A percentile compares a stretch with the other conserved stretches of the same genome.
These are phyloP conservation scores for Idaea aversata DNA, from an alignment of 2,888 invertebrate genomes.

Conservation along the genomic window DNA sequence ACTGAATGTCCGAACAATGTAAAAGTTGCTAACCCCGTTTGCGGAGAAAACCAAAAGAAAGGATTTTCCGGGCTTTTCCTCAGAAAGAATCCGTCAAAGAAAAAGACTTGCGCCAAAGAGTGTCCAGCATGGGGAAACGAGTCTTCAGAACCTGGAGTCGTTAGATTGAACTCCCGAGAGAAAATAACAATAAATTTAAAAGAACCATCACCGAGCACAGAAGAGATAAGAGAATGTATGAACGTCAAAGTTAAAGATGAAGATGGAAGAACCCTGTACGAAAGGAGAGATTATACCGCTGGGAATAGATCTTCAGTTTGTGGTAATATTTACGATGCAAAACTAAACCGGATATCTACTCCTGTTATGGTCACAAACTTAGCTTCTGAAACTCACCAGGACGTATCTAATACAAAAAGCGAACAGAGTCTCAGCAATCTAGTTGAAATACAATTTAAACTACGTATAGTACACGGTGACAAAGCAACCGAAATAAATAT, in stretches of 20 bases:
- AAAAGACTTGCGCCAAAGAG: constrained; percentile 32
- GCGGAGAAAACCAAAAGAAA: background rate
- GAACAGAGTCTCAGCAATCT: constrained; percentile 47
- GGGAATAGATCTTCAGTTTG: constrained; percentile 32
- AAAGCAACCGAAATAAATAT: constrained; percentile 49
- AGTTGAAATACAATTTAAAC: constrained; percentile 60
- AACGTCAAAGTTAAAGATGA: constrained; percentile 55
- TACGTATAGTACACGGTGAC: constrained; percentile 54
- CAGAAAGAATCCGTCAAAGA: constrained; percentile 40
- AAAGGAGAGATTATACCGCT: constrained; percentile 49
- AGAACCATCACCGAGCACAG: constrained; percentile 43
- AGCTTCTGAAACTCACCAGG: constrained; percentile 24
- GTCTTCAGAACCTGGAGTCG: constrained; percentile 20
- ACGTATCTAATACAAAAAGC: constrained; percentile 34
- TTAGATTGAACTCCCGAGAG: constrained; percentile 43
- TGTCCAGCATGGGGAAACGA: constrained; percentile 24
- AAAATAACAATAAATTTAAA: constrained; percentile 46
- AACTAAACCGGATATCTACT: constrained; percentile 43
- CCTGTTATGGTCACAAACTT: constrained; percentile 34
- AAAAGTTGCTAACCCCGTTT: background rate
- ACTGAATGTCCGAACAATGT: background rate
- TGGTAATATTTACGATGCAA: constrained; percentile 46
- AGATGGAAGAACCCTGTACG: constrained; percentile 54
- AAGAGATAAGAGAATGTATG: constrained; percentile 46
- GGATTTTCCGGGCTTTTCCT: constrained; percentile 41